phyloP scores from a whole-genome alignment of 2,113 vertebrate genomes.

The Pachycephala philippinensis region DNA sequence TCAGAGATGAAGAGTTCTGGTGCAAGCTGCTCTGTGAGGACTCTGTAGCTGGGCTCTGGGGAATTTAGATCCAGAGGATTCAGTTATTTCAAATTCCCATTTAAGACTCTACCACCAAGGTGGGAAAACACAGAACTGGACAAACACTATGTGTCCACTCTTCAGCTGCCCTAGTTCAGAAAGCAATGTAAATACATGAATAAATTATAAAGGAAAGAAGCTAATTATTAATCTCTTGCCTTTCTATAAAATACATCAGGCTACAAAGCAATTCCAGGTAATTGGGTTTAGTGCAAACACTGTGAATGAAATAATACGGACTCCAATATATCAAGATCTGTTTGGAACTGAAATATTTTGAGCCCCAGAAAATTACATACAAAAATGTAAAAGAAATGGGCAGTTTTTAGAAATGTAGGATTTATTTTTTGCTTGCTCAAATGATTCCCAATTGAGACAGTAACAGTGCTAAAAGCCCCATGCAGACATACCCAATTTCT shows the following conservation, averaged over 20 bases:
- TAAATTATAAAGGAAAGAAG: background rate
- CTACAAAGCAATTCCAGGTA: background rate
- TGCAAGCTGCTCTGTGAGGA: background rate
- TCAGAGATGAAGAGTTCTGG: background rate
- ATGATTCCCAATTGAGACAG: background rate
- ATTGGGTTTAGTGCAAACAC: background rate
- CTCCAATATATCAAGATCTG: background rate
- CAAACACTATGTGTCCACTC: background rate
- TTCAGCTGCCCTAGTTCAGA: background rate
- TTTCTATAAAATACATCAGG: background rate
- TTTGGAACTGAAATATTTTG: background rate
- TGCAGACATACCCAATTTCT: background rate
- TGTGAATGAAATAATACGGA: background rate
- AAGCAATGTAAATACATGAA: background rate
- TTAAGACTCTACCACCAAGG: background rate
- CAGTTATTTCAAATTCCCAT: background rate
- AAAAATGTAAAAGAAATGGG: background rate
- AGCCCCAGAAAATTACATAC: background rate
- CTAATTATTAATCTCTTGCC: background rate
- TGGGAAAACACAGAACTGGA: background rate
- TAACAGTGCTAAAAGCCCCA: background rate
- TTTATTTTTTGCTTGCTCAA: background rate
- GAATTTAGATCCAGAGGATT: background rate
- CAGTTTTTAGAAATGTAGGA: background rate
- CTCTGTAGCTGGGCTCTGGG: background rate